Percentiles rank a stretch among this genome's conserved stretches.
Conservation (phyloP, 1,140 invertebrate species). For the Carposina sasakii region DNA sequence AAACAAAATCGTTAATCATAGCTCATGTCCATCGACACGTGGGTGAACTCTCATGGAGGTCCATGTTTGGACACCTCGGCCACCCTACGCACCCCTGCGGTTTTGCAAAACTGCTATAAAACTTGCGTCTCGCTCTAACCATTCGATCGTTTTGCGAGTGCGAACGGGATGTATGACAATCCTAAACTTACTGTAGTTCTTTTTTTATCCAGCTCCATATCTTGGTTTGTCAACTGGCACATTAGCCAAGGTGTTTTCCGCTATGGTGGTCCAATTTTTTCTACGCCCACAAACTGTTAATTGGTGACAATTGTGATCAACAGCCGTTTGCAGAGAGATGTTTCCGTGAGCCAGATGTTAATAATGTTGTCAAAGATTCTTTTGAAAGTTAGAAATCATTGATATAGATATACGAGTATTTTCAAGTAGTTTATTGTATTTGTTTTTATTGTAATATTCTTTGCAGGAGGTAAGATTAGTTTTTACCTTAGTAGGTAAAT, state of each 20-base stretch:
- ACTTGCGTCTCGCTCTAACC: too few species aligned
- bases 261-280: conserved; percentile 60
- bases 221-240: conserved; percentile 58
- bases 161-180: too few species aligned
- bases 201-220: conserved; percentile 19
- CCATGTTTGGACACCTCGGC: conserved; percentile 50
- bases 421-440: too few species aligned
- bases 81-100: conserved; percentile 47
- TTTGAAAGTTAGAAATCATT: too few species aligned
- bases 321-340: conserved; percentile 58
- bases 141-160: too few species aligned
- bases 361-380: conserved; percentile 31
- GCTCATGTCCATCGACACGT: too few species aligned
- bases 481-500: too few species aligned
- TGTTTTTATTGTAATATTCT: too few species aligned
- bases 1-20: too few species aligned
- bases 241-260: conserved; percentile 64
- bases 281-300: conserved; percentile 45
- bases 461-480: too few species aligned
- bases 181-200: too few species aligned
- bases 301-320: conserved; percentile 67
- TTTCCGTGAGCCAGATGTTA: conserved; percentile 53
- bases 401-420: too few species aligned
- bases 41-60: conserved; percentile 34
- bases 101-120: conserved; percentile 36